Base-by-base conservation (phyloP, 2,888 invertebrate species). In the Diadromus collaris region DNA sequence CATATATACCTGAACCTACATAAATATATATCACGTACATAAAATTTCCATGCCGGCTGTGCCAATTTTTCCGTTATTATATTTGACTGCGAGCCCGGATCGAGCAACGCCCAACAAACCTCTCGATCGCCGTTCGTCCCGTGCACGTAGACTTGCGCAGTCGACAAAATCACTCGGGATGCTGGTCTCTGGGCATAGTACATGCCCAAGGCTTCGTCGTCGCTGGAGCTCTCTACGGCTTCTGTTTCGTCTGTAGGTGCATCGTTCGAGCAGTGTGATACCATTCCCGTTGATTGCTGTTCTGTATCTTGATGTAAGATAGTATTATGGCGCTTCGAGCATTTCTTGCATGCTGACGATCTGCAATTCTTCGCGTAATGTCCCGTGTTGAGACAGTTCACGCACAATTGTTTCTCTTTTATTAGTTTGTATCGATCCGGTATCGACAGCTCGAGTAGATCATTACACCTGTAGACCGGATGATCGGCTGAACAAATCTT, bases 331-430 rank as follows among this genome's bases (percentile, higher is more conserved):
- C 65, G 76, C 34, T 48, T 75, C 16, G 63, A 63, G 54, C 84
- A 85, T 63, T 70, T 79, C 76, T 65, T 82, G 60, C 84, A 85
- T 2, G 69, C 10, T 2, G 61, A 46, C 5, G 65, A 76, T 27
- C 29, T 74, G 65, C 85, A 84, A 13, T 80, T 60, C 24, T 60
- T 65, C 5, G 63, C 46, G 34, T 67, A 61, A 68, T 83, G 83
- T n/a, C 78, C 79, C 27, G 70, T 16, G 24, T 32, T 75, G 6
- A 79, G 44, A 29, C 76, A 76, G 19, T 72, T 79, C 2, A 58
- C 58, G 56, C 79, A 79, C 38, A 76, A 51, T 13, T 60, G 51
- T 13, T 76, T 72, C 3, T 34, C 32, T 4, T 27, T 34, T 9
- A 72, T 41, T 48, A 58, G 46, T 9, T 63, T 77, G n/a, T 67